Evolutionary conservation across 2,888 invertebrate genomes (phyloP).

Genomic region (Itoplectis maculator): DNA sequence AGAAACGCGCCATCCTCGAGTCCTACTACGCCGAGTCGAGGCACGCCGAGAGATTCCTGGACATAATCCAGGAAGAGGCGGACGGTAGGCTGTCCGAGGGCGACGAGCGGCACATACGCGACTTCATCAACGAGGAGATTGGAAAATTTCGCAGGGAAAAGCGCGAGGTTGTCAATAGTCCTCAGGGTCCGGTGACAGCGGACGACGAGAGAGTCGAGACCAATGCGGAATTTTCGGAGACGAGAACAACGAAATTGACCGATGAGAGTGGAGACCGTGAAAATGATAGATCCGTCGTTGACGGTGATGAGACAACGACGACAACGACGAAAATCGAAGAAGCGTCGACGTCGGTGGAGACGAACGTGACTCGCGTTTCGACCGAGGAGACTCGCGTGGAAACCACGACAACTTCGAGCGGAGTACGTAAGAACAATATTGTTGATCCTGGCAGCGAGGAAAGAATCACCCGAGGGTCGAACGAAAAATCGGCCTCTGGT

Average conservation of each 20-base stretch:
- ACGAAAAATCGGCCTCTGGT: constrained; percentile 1
- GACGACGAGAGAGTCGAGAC: constrained; percentile 7
- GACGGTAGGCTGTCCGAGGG: constrained; percentile 88
- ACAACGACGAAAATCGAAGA: constrained; percentile 22
- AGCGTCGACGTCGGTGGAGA: neutral
- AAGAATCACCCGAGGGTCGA: constrained; percentile 28
- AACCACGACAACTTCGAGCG: constrained; percentile 41
- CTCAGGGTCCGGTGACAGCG: constrained; percentile 28
- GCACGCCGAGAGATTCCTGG: constrained; percentile 89
- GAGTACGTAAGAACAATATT: constrained; percentile 40
- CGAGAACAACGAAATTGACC: neutral
- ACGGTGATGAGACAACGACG: constrained; percentile 39
- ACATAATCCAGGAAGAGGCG: constrained; percentile 92
- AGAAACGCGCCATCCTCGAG: constrained; percentile 86
- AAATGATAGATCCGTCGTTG: neutral
- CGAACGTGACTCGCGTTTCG: constrained; percentile 16
- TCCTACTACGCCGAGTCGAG: constrained; percentile 87
- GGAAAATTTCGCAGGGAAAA: constrained; percentile 83
- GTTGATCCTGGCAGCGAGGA: constrained; percentile 43
- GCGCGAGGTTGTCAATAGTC: constrained; percentile 75
- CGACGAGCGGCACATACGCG: constrained; percentile 83
- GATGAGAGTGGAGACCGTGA: constrained; percentile 1
- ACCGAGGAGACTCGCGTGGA: constrained; percentile 39
- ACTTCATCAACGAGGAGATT: constrained; percentile 86
- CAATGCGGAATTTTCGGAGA: constrained; percentile 6